These are phyloP conservation scores for Dicranocentrus wangi DNA, from an alignment of 2,888 invertebrate genomes.

Conservation along the genomic window DNA sequence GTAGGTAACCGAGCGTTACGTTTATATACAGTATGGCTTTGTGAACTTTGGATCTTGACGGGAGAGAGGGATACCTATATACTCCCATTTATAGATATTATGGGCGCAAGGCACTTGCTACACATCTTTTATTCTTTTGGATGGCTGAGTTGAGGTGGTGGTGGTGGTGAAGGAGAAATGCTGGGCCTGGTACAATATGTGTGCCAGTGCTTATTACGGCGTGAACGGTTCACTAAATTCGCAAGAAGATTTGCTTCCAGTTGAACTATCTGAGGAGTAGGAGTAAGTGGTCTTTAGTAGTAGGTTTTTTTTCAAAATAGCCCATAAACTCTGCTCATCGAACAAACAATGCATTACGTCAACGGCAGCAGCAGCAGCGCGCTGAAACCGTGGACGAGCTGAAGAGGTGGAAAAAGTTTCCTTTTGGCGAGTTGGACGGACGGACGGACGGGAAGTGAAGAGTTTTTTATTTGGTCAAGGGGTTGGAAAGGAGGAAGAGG, in stretches of 20 bases:
- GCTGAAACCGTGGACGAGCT: no score
- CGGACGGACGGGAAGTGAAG: no score
- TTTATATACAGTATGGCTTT: constrained; percentile 8
- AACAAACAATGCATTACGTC: constrained; percentile 37
- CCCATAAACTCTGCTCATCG: constrained; percentile 42
- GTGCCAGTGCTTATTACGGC: neutral
- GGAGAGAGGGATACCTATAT: neutral
- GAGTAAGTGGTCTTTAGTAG: neutral
- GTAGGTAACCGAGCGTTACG: neutral
- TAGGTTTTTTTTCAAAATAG: constrained; percentile 43
- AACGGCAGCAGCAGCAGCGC: no score
- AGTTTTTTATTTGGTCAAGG: no score
- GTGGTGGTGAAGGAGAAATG: neutral
- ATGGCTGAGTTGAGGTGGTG: no score
- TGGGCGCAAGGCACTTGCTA: neutral
- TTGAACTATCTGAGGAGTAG: neutral
- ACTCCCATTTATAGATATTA: neutral
- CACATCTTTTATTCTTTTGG: no score
- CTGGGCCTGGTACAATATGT: neutral
- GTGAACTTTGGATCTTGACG: constrained; percentile 11
- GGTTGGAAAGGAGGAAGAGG: no score
- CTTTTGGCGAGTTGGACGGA: constrained; percentile 18
- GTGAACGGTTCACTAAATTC: constrained; percentile 53
- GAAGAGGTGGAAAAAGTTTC: no score
- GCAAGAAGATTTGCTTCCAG: constrained; percentile 26